Evolutionary conservation across 2,797 vertebrate species (phyloP), one percentile per base, ranked within the genome.

Genomic region (Sphenodon punctatus): DNA sequence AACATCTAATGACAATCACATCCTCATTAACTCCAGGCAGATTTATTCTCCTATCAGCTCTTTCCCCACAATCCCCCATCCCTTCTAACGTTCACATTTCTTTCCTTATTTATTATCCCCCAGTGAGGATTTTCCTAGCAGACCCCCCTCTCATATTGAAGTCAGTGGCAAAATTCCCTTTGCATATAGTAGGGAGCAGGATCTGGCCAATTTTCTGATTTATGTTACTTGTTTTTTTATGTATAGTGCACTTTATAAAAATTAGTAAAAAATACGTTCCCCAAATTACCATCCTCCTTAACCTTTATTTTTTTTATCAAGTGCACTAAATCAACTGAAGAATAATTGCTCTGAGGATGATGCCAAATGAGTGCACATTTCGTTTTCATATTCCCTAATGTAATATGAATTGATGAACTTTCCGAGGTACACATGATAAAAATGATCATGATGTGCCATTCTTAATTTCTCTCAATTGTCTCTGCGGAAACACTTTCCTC

Each of bases 361-460:
- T 87, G 92, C 89, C 88, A 95, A 93, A 94, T 89, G 82, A 91
- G 80, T 79, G 67, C 88, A 95, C 90, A 93, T 95, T 96, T 92
- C 91, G 77, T 93, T 94, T 95, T 90, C 92, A 81, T 93, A 90
- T 94, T 95, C 93, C 90, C 93, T 95, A 92, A 94, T 90, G 85
- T 90, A 94, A 94, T 92, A 93, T 93, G 87, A 95, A 94, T 94
- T 94, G 93, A 95, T 93, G 89, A 95, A 94, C 88, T 95, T 95
- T 93, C 90, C 60, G 86, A 93, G 80, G 93, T 77, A 64, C 43
- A 80, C 80, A 89, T 88, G 80, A 87, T 93, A 91, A 87, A 94
- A 86, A 82, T 87, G 93, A 93, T 94, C 78, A 67, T 86, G 91
- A 89, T 93, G 88, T 93, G 92, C 92, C 88, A 93, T 93, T 95